Base-by-base conservation (phyloP, 2,888 invertebrate species). In the Leptarthrus brevirostris region DNA sequence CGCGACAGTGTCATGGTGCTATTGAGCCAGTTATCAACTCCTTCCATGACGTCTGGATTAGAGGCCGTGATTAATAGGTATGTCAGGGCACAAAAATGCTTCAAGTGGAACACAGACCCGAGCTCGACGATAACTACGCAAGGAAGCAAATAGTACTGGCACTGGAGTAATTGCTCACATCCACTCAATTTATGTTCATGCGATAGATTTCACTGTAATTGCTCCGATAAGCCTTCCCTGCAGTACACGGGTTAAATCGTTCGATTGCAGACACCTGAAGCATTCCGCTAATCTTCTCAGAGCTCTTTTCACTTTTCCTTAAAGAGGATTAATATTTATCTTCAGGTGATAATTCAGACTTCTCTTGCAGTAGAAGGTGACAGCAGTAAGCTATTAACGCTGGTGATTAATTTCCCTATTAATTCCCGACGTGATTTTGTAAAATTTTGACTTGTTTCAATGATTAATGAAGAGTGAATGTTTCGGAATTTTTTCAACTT, bases 131-230 rank as follows among this genome's bases (percentile, higher is more conserved):
- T 40, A 3, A n/a, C 12, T 40, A 12, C 12, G 40, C 12, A 12
- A 6, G 8, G 40, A 24, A 14, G 64, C 24, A 36, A 36, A 22
- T 54, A 64, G 44, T 44, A 64, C 47, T 24, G 64, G 64, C 40
- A 36, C 64, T 40, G 36, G 47, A 64, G 64, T 64, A 64, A 64
- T 64, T 64, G 64, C 64, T 64, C 64, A 18, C 36, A 58, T 58
- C 36, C 24, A 64, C 22, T 44, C 44, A 40, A 40, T 36, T 61
- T 40, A 61, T 40, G 61, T 36, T 22, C 40, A 40, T n/a, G 14
- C 61, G 40, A 64, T 64, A 64, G 64, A 64, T 64, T 44, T 64
- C 64, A 24, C 64, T 44, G 47, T 64, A 64, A 64, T 64, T 64
- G 64, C 44, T 20, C 8, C 24, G 64, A 64, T 64, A 64, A 47